phyloP scores from a whole-genome alignment of 2,888 invertebrate genomes.

The Cerastis rubricosa region DNA sequence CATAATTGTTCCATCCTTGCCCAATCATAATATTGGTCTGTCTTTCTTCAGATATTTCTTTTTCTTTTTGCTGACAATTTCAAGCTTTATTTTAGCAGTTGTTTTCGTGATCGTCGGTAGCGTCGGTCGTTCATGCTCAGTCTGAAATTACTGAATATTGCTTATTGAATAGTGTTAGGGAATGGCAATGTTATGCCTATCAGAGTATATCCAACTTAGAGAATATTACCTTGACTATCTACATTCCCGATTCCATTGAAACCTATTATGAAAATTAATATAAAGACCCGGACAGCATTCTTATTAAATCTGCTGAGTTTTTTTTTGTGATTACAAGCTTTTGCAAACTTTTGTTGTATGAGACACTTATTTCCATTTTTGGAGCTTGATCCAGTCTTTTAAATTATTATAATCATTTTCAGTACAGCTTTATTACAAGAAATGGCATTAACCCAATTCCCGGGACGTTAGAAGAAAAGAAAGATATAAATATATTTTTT shows the following conservation, averaged over 20 bases:
- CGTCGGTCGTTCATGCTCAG: constrained; percentile 32
- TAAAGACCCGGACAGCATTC: neutral
- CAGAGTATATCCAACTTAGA: neutral
- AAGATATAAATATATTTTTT: no score
- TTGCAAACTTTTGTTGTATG: neutral
- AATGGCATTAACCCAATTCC: no score
- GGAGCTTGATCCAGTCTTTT: neutral
- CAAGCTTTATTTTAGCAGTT: neutral
- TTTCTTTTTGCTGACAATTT: constrained; percentile 10
- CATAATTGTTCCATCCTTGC: neutral
- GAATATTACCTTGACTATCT: neutral
- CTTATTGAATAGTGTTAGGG: constrained; percentile 37
- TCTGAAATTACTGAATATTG: constrained; percentile 48
- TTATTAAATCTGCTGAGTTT: neutral
- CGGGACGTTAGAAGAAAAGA: neutral
- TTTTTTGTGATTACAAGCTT: neutral
- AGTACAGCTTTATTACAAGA: neutral
- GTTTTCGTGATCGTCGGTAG: neutral
- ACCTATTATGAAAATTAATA: neutral
- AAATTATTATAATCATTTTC: neutral
- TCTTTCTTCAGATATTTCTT: constrained; percentile 12
- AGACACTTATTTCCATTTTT: neutral
- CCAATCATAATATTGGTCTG: constrained; percentile 18
- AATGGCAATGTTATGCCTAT: neutral
- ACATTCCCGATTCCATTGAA: neutral